Conservation (phyloP, 1,140 invertebrate species). For the Calephelis virginiensis region DNA sequence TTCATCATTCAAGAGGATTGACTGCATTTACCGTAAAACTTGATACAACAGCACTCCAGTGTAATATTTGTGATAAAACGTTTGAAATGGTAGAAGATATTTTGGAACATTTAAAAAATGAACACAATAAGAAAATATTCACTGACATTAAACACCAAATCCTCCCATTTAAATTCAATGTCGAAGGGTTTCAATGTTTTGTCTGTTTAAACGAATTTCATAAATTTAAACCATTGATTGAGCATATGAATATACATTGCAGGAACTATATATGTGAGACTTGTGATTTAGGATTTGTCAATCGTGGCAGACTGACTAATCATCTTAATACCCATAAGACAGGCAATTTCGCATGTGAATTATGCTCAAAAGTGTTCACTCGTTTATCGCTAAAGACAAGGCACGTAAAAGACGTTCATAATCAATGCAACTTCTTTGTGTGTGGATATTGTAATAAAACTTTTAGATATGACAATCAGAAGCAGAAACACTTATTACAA, state of each 20-base stretch:
- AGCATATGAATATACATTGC: constrained; percentile 57
- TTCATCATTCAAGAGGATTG: constrained; percentile 29
- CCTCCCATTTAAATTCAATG: constrained; percentile 42
- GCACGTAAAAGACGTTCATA: constrained; percentile 36
- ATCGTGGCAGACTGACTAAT: constrained; percentile 29
- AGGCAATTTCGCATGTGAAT: constrained; percentile 36
- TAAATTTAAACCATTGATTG: constrained; percentile 35
- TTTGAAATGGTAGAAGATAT: constrained; percentile 35
- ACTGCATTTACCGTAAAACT: constrained; percentile 38
- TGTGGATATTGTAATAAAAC: constrained; percentile 36
- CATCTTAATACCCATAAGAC: constrained; percentile 37
- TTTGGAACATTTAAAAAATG: constrained; percentile 33
- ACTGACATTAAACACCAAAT: constrained; percentile 37
- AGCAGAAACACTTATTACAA: constrained; percentile 28
- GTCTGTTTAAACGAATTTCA: constrained; percentile 37
- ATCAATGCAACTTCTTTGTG: constrained; percentile 26
- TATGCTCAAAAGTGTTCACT: constrained; percentile 38
- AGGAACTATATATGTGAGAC: constrained; percentile 48
- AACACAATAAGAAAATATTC: constrained; percentile 34
- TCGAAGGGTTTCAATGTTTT: constrained; percentile 31
- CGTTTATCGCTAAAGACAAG: constrained; percentile 33
- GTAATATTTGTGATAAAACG: constrained; percentile 31
- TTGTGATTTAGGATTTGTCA: constrained; percentile 49
- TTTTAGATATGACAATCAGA: constrained; percentile 32
- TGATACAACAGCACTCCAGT: constrained; percentile 40